A percentile compares a stretch with the other conserved stretches of the same genome.
Evolutionary conservation across 2,797 vertebrate genomes (phyloP).

Genomic region (Carcharodon carcharias): DNA sequence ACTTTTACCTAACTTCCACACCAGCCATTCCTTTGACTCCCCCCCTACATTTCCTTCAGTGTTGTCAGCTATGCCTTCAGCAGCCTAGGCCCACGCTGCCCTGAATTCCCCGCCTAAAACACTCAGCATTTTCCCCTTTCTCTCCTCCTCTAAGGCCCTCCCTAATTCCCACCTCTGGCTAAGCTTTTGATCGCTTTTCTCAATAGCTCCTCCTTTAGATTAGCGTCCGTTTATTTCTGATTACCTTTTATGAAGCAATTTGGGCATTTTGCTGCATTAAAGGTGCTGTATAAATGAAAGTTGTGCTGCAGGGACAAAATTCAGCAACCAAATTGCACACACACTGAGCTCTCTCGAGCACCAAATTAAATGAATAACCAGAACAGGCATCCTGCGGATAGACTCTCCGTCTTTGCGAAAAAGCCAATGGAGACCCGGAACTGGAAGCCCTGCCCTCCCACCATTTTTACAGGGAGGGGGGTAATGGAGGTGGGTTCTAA

Average conservation of each 20-base stretch:
- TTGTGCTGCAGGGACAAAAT: not conserved
- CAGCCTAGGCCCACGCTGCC: not conserved
- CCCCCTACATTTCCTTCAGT: not conserved
- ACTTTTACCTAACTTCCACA: not conserved
- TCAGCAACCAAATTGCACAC: not conserved
- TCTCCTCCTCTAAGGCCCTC: not conserved
- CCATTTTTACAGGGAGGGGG: too few species aligned
- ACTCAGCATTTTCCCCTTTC: not conserved
- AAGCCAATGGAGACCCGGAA: too few species aligned
- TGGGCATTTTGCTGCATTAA: not conserved
- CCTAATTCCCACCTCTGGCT: not conserved
- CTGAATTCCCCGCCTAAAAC: not conserved
- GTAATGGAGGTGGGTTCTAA: too few species aligned
- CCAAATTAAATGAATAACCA: not conserved
- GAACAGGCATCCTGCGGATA: not conserved
- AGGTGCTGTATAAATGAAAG: not conserved
- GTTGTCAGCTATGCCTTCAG: not conserved
- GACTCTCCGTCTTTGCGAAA: too few species aligned
- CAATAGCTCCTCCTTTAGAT: not conserved
- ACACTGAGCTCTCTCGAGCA: not conserved
- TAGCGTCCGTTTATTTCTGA: not conserved
- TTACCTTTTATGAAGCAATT: not conserved
- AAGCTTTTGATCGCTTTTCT: not conserved
- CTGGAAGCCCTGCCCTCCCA: too few species aligned
- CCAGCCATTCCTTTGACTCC: not conserved